Percentiles rank a stretch among this genome's conserved stretches.
Conservation (phyloP, 2,797 vertebrate species). For the Pogonophryne albipinna region DNA sequence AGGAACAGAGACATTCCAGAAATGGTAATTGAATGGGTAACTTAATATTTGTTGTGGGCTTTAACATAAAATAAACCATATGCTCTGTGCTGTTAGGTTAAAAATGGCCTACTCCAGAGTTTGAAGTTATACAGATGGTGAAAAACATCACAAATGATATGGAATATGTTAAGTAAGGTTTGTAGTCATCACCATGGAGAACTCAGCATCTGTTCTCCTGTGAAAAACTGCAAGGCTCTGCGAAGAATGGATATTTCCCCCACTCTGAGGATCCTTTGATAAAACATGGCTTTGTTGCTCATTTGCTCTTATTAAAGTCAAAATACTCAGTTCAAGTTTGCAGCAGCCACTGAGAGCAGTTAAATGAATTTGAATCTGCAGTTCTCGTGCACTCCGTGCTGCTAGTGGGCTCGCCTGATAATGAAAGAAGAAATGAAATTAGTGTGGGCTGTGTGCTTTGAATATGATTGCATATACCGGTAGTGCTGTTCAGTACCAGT, state of each 20-base stretch:
- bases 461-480: conserved; percentile 76
- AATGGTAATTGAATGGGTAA: conserved; percentile 45
- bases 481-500: conserved; percentile 61
- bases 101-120: conserved; percentile 46
- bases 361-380: conserved; percentile 80
- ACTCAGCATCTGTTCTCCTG: conserved; percentile 64
- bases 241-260: conserved; percentile 70
- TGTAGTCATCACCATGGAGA: conserved; percentile 60
- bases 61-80: conserved; percentile 44
- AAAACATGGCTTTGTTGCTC: conserved; percentile 77
- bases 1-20: conserved; percentile 40
- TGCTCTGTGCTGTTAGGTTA: conserved; percentile 45
- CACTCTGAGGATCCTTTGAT: conserved; percentile 73
- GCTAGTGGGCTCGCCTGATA: conserved; percentile 70
- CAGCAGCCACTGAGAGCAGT: conserved; percentile 69
- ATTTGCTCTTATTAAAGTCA: conserved; percentile 84
- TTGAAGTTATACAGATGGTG: conserved; percentile 66
- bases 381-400: conserved; percentile 67
- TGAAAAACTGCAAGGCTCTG: conserved; percentile 69
- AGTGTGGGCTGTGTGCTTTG: conserved; percentile 76
- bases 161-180: conserved; percentile 54
- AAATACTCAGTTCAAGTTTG: conserved; percentile 77
- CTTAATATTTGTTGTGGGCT: conserved; percentile 48
- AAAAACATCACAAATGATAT: conserved; percentile 54
- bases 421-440: conserved; percentile 66